Evolutionary conservation across 2,113 vertebrate species (phyloP), one percentile per base, ranked within the genome.

Genomic region (Rattus rattus): DNA sequence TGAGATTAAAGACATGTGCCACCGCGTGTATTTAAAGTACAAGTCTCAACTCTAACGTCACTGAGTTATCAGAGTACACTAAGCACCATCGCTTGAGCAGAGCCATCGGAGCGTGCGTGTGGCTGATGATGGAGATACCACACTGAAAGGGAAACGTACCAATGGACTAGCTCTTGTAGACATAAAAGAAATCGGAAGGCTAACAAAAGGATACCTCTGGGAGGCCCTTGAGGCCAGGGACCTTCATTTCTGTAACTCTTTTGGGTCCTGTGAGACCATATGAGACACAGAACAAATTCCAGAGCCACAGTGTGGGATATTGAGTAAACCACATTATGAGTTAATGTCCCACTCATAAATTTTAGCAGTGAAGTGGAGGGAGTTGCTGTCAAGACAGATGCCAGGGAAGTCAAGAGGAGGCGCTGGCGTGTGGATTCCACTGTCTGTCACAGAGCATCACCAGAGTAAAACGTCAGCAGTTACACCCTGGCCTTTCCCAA

Each of bases 231-330:
- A 81, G 20, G 72, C 39, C 65, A 91, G 84, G 20, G 43, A 24
- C 20, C 39, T 96, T 92, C 61, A 72, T 77, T 86, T 89, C 39
- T 69, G 7, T 77, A 49, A 69, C 14, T 91, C 17, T 76, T 94
- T 43, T 75, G 39, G 49, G 36, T 56, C 30, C 12, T 63, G 5
- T 89, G 16, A 89, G 91, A 86, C 47, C 39, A 22, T 2, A 33
- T 63, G 77, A 77, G 87, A 73, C 52, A 56, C 0, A 59, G n/a
- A 88, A 85, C 5, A 36, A 22, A 65, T 52, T 16, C 28, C 20
- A 5, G 33, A n/a, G 22, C 22, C 24, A 24, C 13, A 43, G 30
- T 54, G 39, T 67, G 77, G 17, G 3, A 11, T 67, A 17, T 7
- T 67, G 11, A 13, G 70, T 24, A 11, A 63, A 65, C 33, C 43